Conservation (phyloP, 2,113 vertebrate species). For the Micromys minutus region DNA sequence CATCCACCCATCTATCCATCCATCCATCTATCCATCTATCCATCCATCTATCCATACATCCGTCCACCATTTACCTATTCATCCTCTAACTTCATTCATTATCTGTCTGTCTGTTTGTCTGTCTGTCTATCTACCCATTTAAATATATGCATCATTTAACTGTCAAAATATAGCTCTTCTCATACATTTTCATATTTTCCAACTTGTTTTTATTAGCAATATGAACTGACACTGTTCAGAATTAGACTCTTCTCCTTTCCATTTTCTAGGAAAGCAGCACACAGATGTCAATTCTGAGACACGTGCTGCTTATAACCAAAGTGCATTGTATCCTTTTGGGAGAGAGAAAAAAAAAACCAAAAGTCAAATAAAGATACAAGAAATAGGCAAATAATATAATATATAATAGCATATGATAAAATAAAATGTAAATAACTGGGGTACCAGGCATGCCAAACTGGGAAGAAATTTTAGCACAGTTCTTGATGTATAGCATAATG, state of each 20-base stretch:
- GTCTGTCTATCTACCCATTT: too few relatives aligned
- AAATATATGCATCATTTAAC: background rate
- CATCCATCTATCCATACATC: background rate
- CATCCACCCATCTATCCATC: too few relatives aligned
- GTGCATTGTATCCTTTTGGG: background rate
- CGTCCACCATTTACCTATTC: too few relatives aligned
- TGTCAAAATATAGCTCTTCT: background rate
- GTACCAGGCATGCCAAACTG: background rate
- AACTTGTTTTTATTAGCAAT: constrained; percentile 21
- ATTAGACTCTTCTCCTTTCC: constrained; percentile 35
- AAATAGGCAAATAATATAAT: background rate
- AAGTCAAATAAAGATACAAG: background rate
- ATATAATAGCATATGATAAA: background rate
- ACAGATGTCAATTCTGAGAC: constrained; percentile 38
- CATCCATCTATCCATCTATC: too few relatives aligned
- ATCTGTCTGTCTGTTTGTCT: too few relatives aligned
- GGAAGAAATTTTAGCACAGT: background rate
- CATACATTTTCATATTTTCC: background rate
- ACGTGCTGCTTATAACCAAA: constrained; percentile 45
- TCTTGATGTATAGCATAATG: too few relatives aligned
- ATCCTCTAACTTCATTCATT: background rate
- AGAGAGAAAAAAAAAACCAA: background rate
- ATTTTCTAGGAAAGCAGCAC: constrained; percentile 22
- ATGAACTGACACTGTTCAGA: background rate
- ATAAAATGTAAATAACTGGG: background rate